Percentiles rank a stretch among this genome's conserved stretches.
These are phyloP conservation scores for Amazona vittata DNA, from an alignment of 2,113 vertebrate genomes.

Conservation along the genomic window DNA sequence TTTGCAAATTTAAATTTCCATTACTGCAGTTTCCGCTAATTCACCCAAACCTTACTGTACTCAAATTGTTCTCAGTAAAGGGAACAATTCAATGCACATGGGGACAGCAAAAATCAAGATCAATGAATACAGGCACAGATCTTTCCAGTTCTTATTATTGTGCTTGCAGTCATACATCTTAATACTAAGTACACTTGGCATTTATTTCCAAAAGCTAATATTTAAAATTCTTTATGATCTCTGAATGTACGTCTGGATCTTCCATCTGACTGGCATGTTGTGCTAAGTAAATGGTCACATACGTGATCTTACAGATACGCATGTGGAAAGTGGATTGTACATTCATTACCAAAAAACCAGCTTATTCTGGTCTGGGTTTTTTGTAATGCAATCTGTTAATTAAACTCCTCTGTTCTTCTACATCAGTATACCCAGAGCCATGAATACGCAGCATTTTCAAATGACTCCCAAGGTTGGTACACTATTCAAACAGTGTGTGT, in stretches of 20 bases:
- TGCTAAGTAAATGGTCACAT: neutral
- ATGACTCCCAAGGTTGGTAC: fast-evolving
- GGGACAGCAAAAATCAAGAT: neutral
- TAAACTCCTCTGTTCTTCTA: neutral
- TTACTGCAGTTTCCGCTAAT: neutral
- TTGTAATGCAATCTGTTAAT: neutral
- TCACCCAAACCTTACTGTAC: neutral
- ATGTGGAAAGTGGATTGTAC: neutral
- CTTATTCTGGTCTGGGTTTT: neutral
- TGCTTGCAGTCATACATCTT: neutral
- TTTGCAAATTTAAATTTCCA: neutral
- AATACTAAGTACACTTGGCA: neutral
- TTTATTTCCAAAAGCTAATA: neutral
- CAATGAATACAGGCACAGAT: neutral
- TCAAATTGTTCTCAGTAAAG: neutral
- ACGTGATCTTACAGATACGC: neutral
- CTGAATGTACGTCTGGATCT: neutral
- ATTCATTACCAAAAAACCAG: neutral
- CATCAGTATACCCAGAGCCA: neutral
- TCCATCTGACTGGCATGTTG: neutral
- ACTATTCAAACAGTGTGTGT: fast-evolving
- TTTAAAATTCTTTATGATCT: neutral
- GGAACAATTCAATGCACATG: neutral
- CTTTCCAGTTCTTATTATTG: neutral
- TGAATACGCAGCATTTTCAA: neutral